Conservation (phyloP, 2,888 invertebrate species). For the Catocala fraxini region DNA sequence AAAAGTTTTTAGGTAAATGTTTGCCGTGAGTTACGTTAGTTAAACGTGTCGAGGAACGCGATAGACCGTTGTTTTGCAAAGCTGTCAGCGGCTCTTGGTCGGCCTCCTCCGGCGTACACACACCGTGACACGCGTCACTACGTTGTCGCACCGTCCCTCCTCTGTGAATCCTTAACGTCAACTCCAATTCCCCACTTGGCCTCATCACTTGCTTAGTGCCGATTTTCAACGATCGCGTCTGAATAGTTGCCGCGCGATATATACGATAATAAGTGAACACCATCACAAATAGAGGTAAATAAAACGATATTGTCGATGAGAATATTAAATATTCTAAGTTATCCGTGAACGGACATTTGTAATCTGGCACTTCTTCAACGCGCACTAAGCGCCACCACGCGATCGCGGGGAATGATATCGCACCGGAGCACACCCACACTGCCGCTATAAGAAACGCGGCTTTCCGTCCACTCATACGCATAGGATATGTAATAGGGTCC, state of each 20-base stretch:
- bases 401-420: slow-evolving; percentile 99
- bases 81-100: slow-evolving; percentile 92
- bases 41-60: slow-evolving; percentile 90
- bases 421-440: slow-evolving; percentile 98
- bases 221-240: slow-evolving; percentile 95
- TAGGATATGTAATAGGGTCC: slow-evolving; percentile 99
- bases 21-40: slow-evolving; percentile 88
- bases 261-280: slow-evolving; percentile 99
- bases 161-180: slow-evolving; percentile 97
- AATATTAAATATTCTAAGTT: slow-evolving; percentile 98
- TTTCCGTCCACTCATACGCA: slow-evolving; percentile 95
- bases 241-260: slow-evolving; percentile 97
- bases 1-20: slow-evolving; percentile 95
- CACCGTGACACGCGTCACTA: slow-evolving; percentile 83
- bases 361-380: slow-evolving; percentile 92
- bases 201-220: slow-evolving; percentile 97
- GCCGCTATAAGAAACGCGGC: slow-evolving; percentile 96
- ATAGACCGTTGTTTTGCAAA: slow-evolving; percentile 92
- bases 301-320: slow-evolving; percentile 99
- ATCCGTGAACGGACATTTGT: slow-evolving; percentile 98
- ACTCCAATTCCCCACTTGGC: slow-evolving; percentile 94
- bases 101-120: slow-evolving; percentile 90
- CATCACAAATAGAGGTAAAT: slow-evolving; percentile 98
- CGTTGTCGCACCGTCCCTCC: slow-evolving; percentile 93
- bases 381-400: slow-evolving; percentile 97